Conservation (phyloP, 2,888 invertebrate genomes). For the Diploptera punctata region DNA sequence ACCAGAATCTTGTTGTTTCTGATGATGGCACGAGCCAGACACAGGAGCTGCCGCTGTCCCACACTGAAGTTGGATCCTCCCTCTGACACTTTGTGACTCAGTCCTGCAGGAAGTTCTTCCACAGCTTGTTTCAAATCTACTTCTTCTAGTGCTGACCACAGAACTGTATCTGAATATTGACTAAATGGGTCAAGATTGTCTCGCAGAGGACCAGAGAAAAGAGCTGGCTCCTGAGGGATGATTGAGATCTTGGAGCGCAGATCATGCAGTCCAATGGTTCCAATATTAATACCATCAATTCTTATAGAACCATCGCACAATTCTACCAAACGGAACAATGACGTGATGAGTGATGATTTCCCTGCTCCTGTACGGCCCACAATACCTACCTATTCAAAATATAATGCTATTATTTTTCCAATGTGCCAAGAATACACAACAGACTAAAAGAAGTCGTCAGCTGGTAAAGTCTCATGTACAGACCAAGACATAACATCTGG, state of each 20-base stretch:
- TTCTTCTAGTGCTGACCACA: slow-evolving; percentile 80
- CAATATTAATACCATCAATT: slow-evolving; percentile 78
- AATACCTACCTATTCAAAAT: slow-evolving; percentile 67
- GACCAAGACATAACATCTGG: neutral
- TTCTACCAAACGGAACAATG: slow-evolving; percentile 82
- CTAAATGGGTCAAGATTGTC: slow-evolving; percentile 87
- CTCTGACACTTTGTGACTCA: slow-evolving; percentile 73
- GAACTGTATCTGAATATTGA: slow-evolving; percentile 70
- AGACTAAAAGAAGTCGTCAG: too few species aligned
- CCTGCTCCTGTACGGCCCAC: slow-evolving; percentile 91
- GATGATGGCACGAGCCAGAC: slow-evolving; percentile 68
- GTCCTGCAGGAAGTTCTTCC: slow-evolving; percentile 41
- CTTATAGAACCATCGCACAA: slow-evolving; percentile 74
- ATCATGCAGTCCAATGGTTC: slow-evolving; percentile 75
- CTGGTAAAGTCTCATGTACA: too few species aligned
- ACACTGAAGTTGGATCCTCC: slow-evolving; percentile 68
- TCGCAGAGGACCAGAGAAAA: slow-evolving; percentile 84
- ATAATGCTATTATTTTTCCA: neutral
- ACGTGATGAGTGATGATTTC: slow-evolving; percentile 82
- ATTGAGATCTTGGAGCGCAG: slow-evolving; percentile 84
- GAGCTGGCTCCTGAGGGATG: slow-evolving; percentile 92
- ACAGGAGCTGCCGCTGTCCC: slow-evolving; percentile 70
- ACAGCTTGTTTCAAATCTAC: slow-evolving; percentile 50
- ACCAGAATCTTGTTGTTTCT: slow-evolving; percentile 64
- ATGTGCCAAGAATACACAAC: neutral